Conservation (phyloP, 2,113 vertebrate genomes). For the Sceloporus undulatus region DNA sequence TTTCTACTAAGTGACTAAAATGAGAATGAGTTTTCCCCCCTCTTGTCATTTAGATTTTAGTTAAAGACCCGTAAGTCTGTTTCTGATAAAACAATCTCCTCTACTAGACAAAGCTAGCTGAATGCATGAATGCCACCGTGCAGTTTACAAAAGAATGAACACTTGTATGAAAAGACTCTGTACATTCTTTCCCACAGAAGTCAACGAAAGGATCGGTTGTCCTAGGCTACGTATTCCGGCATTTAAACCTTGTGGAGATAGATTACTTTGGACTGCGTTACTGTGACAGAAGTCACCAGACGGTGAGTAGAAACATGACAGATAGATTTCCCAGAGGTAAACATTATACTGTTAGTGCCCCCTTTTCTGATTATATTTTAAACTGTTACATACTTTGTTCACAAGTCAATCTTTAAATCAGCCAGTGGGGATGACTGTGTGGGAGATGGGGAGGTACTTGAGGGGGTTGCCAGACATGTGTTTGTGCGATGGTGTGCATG, state of each 20-base stretch:
- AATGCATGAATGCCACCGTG: slow-evolving; percentile 67
- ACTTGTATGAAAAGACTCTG: slow-evolving; percentile 72
- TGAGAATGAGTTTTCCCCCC: neutral
- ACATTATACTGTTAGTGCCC: neutral
- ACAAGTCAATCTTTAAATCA: neutral
- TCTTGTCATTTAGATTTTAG: slow-evolving; percentile 41
- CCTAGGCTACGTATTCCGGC: slow-evolving; percentile 88
- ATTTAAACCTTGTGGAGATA: slow-evolving; percentile 88
- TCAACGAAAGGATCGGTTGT: slow-evolving; percentile 88
- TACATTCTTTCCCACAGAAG: slow-evolving; percentile 87
- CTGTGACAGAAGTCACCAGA: slow-evolving; percentile 91
- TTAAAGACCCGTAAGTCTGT: slow-evolving; percentile 37
- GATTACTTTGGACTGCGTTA: slow-evolving; percentile 94
- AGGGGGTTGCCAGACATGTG: too few species aligned
- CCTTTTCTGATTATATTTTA: slow-evolving; percentile 23
- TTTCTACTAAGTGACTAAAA: slow-evolving; percentile 43
- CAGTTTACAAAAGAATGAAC: slow-evolving; percentile 65
- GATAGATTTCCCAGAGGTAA: slow-evolving; percentile 41
- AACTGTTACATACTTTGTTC: neutral
- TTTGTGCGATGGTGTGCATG: too few species aligned
- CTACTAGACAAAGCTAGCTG: slow-evolving; percentile 48
- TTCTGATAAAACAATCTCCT: slow-evolving; percentile 33
- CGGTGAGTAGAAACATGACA: slow-evolving; percentile 79
- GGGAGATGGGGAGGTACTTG: too few species aligned
- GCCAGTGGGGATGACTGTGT: neutral